phyloP scores from a whole-genome alignment of 2,888 invertebrate genomes.

The Caenorhabditis becei region DNA sequence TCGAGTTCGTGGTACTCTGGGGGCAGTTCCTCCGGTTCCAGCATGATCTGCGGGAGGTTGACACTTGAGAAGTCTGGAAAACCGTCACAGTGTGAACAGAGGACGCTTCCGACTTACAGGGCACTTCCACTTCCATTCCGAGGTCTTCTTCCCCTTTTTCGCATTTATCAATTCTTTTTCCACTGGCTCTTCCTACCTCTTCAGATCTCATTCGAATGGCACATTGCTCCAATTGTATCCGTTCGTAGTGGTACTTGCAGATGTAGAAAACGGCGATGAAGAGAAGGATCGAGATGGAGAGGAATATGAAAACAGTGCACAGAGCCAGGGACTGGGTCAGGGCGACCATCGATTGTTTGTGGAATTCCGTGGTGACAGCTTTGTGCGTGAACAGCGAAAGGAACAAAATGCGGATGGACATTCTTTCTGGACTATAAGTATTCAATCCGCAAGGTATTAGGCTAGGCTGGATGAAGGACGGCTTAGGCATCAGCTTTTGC shows the following conservation, averaged over 20 bases:
- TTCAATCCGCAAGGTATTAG: conserved; percentile 6
- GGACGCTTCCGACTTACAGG: conserved; percentile 23
- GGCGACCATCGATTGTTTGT: conserved; percentile 20
- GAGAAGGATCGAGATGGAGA: conserved; percentile 42
- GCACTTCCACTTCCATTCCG: conserved; percentile 39
- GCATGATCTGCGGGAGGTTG: conserved; percentile 44
- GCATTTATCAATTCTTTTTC: background rate
- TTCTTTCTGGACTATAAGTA: conserved; percentile 35
- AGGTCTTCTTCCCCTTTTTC: conserved; percentile 29
- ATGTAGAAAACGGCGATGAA: conserved; percentile 48
- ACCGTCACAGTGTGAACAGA: background rate
- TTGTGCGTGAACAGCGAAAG: background rate
- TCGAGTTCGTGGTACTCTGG: conserved; percentile 58
- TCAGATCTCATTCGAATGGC: conserved; percentile 41
- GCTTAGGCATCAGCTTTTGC: conserved; percentile 37
- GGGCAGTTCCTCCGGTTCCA: conserved; percentile 46
- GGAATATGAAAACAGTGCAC: conserved; percentile 54
- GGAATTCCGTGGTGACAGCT: conserved; percentile 28
- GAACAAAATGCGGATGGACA: background rate
- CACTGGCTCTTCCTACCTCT: conserved; percentile 20
- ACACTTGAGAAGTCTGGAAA: conserved; percentile 39
- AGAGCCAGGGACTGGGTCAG: conserved; percentile 54
- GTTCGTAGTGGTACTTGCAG: conserved; percentile 50
- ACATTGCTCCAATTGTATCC: conserved; percentile 31
- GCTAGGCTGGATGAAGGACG: conserved; percentile 22